phyloP scores from a whole-genome alignment of 1,140 invertebrate genomes.

The Branchinecta lynchi region DNA sequence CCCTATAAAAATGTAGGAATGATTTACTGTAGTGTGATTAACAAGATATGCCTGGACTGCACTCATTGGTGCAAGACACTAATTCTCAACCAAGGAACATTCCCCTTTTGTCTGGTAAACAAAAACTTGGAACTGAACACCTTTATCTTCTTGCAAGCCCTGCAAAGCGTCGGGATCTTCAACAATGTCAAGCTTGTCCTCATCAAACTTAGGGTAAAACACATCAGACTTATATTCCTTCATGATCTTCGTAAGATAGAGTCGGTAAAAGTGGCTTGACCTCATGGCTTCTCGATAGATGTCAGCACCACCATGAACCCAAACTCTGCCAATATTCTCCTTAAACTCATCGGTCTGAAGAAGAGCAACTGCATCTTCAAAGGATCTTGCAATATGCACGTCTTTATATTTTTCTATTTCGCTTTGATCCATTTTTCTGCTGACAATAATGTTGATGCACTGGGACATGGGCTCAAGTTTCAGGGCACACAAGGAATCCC shows the following conservation, averaged over 20 bases:
- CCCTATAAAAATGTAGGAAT: too few species aligned
- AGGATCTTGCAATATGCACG: slow-evolving; percentile 14
- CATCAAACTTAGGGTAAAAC: slow-evolving; percentile 20
- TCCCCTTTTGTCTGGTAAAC: slow-evolving; percentile 19
- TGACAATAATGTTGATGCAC: slow-evolving; percentile 19
- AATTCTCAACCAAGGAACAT: background rate
- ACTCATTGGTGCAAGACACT: too few species aligned
- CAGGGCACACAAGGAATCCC: slow-evolving; percentile 16
- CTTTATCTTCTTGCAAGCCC: slow-evolving; percentile 18
- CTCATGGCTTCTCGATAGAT: slow-evolving; percentile 17
- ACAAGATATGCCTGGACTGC: too few species aligned
- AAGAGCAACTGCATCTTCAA: slow-evolving; percentile 16
- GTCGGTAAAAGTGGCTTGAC: slow-evolving; percentile 20
- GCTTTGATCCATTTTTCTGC: slow-evolving; percentile 12
- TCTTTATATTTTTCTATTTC: slow-evolving; percentile 18
- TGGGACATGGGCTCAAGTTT: slow-evolving; percentile 17
- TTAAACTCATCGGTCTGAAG: slow-evolving; percentile 10
- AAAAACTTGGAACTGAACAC: slow-evolving; percentile 15
- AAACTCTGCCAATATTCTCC: slow-evolving; percentile 18
- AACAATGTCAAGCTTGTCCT: slow-evolving; percentile 13
- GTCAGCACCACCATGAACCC: slow-evolving; percentile 19
- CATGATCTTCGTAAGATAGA: slow-evolving; percentile 18
- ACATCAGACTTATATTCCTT: slow-evolving; percentile 15
- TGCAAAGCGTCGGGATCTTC: slow-evolving; percentile 19
- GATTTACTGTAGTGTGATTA: too few species aligned